Percentiles rank a stretch among this genome's conserved stretches.
Evolutionary conservation across 2,797 vertebrate species (phyloP).

Genomic region (Myripristis jacobus): DNA sequence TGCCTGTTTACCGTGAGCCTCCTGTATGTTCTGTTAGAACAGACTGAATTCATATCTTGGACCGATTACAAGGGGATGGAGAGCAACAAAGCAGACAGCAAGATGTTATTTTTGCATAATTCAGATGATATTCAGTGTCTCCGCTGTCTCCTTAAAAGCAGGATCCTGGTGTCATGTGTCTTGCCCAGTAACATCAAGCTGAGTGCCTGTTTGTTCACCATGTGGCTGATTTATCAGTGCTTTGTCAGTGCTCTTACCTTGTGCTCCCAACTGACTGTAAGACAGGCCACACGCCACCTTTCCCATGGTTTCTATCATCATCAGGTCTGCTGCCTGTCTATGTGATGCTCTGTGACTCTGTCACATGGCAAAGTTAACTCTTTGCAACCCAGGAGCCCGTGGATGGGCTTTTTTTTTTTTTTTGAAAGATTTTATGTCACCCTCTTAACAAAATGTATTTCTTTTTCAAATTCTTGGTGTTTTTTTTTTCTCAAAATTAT

Average conservation of each 20-base stretch:
- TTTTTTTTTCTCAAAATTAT: no score
- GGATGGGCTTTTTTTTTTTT: no score
- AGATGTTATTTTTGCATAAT: neutral
- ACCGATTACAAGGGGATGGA: neutral
- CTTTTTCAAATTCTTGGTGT: no score
- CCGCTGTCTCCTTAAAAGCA: conserved; percentile 24
- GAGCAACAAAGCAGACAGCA: neutral
- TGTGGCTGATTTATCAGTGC: conserved; percentile 42
- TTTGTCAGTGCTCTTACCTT: conserved; percentile 16
- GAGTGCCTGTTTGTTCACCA: conserved; percentile 9
- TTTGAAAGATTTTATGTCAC: no score
- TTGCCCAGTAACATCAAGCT: conserved; percentile 1
- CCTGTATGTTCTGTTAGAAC: conserved; percentile 38
- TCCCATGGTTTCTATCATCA: no score
- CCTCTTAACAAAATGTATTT: no score
- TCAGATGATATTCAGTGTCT: conserved; percentile 12
- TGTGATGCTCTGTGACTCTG: no score
- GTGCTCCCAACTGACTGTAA: neutral
- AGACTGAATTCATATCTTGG: conserved; percentile 1
- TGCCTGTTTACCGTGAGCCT: conserved; percentile 27
- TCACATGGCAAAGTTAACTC: no score
- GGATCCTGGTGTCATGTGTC: conserved; percentile 4
- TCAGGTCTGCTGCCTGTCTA: neutral
- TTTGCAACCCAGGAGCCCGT: no score
- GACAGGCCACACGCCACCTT: no score